Evolutionary conservation across 2,888 invertebrate genomes (phyloP).

Genomic region (Brassicogethes aeneus): DNA sequence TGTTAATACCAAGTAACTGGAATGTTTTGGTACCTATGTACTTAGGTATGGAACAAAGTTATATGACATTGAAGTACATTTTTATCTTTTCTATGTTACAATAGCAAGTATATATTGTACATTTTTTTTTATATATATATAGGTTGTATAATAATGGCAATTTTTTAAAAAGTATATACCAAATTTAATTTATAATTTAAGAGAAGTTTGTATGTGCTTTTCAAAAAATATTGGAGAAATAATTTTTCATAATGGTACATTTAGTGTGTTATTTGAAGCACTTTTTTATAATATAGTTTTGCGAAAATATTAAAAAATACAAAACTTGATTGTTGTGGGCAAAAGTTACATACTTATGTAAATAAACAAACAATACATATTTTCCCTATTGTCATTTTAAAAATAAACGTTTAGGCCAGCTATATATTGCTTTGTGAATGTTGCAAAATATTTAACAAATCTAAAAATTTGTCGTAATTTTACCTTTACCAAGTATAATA

Average conservation of each 20-base stretch:
- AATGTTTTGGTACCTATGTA: too few species aligned
- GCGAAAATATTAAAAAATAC: slow-evolving; percentile 8
- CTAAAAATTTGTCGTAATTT: too few species aligned
- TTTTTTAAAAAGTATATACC: slow-evolving; percentile 3
- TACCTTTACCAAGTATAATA: too few species aligned
- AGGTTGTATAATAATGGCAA: not conserved
- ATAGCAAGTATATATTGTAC: slow-evolving; percentile 16
- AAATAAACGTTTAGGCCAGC: too few species aligned
- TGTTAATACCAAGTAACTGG: too few species aligned
- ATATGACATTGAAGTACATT: slow-evolving; percentile 19
- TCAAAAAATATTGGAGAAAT: slow-evolving; percentile 1
- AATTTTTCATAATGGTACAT: slow-evolving; percentile 20
- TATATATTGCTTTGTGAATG: too few species aligned
- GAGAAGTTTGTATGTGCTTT: not conserved
- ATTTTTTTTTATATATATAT: slow-evolving; percentile 7
- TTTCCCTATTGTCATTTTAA: too few species aligned
- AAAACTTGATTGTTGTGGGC: too few species aligned
- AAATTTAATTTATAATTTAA: not conserved
- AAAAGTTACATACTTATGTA: too few species aligned
- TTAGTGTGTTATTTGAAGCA: slow-evolving; percentile 7
- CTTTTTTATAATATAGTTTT: not conserved
- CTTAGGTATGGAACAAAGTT: too few species aligned
- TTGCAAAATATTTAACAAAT: too few species aligned
- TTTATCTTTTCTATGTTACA: slow-evolving; percentile 15
- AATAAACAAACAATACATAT: too few species aligned